Percentiles rank a stretch among this genome's conserved stretches.
These are phyloP conservation scores for Argya squamiceps DNA, from an alignment of 2,797 vertebrate genomes.

Conservation along the genomic window DNA sequence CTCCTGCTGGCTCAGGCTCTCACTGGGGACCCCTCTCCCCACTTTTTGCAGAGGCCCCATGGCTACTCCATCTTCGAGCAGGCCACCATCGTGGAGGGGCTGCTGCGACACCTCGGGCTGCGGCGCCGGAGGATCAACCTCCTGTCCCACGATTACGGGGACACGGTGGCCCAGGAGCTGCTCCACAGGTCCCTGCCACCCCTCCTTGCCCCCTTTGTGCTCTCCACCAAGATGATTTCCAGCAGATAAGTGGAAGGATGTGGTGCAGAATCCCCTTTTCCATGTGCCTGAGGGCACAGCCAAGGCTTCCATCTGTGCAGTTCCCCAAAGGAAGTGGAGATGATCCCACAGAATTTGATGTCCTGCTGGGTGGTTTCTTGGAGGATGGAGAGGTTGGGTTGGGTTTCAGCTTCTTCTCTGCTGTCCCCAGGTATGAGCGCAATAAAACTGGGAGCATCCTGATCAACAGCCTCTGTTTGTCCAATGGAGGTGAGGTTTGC, in stretches of 20 bases:
- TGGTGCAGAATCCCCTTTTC: fast-evolving
- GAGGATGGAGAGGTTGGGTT: background rate
- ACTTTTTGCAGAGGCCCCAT: constrained; percentile 83
- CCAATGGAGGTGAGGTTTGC: constrained; percentile 88
- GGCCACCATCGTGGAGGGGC: constrained; percentile 89
- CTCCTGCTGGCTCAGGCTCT: background rate
- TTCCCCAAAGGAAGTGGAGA: background rate
- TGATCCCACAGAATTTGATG: fast-evolving
- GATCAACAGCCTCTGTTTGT: constrained; percentile 93
- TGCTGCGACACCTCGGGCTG: constrained; percentile 85
- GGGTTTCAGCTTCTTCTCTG: background rate
- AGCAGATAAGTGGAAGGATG: background rate
- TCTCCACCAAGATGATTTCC: background rate
- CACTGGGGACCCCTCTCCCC: background rate
- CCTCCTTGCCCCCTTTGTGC: too few relatives aligned
- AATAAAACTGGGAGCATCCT: constrained; percentile 87
- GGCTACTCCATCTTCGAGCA: constrained; percentile 96
- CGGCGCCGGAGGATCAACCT: constrained; percentile 86
- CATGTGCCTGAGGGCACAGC: background rate
- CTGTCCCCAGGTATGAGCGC: constrained; percentile 84
- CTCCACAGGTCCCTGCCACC: constrained; percentile 84
- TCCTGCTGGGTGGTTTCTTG: fast-evolving
- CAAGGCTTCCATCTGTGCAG: fast-evolving
- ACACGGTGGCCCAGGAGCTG: constrained; percentile 93
- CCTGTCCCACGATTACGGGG: constrained; percentile 92